Evolutionary conservation across 1,140 invertebrate species (phyloP), one percentile per base, ranked within the genome.

Genomic region (Heliconius nattereri): DNA sequence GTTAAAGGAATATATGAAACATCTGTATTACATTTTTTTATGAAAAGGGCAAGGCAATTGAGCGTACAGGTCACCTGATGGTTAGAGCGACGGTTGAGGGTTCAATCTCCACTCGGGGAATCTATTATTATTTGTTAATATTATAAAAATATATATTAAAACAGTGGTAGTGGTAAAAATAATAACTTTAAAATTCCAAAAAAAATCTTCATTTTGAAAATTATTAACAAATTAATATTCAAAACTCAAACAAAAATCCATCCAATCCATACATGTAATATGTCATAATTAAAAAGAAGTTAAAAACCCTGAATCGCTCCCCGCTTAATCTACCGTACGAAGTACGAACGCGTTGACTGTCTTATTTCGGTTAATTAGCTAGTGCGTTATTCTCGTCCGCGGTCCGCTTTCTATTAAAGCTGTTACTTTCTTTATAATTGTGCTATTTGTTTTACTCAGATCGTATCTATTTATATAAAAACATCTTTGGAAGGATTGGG

Each of bases 321-420:
- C 37, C 73, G 83, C 82, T 89, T 86, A 90, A 90, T 89, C 88
- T 85, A 89, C 85, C 83, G 81, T 84, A 82, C 81, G 81, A 49
- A 77, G 82, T 84, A 82, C 81, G 81, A 49, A 77, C 78, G 52
- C 72, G 75, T 71, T 57, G 73, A 37, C 37, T 78, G 84, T 85
- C 85, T 89, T 86, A 89, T 90, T 88, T 86, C 78, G 86, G 86
- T 90, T 90, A 90, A 89, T 90, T 90, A 87, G 73, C 77, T 75
- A 66, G 73, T 76, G 75, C 60, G 72, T 72, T 76, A 76, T 78
- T 78, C 49, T 82, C 9, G 35, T 57, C 37, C 73, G 74, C 54
- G 5, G 26, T 57, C 37, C 73, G 74, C 73, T 78, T 76, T 78
- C 76, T 78, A 73, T 78, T 78, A 73, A 78, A 78, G 35, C 37